Evolutionary conservation across 2,797 vertebrate genomes (phyloP), one percentile per base, ranked within the genome.

Genomic region (Myripristis murdjan): DNA sequence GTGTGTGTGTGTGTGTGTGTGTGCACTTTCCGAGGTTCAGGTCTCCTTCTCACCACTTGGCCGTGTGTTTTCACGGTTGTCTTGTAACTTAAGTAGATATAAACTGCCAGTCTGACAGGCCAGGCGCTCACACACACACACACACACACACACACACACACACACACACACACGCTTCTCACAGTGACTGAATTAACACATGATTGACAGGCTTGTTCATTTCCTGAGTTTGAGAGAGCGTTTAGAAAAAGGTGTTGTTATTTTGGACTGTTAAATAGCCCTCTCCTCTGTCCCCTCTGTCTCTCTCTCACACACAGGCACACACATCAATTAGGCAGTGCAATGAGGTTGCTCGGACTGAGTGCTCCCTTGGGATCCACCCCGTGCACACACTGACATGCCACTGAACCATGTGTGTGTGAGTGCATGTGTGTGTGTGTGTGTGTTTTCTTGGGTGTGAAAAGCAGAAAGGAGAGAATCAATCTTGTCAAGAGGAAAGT

Each of bases 141-240:
- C n/a, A n/a, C n/a, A n/a, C n/a, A n/a, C n/a, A n/a, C n/a, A n/a
- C n/a, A n/a, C n/a, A n/a, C n/a, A n/a, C n/a, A n/a, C n/a, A n/a
- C n/a, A n/a, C n/a, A n/a, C n/a, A n/a, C n/a, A n/a, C n/a, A n/a
- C 62, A 69, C 63, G 75, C 73, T 37, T 47, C 35, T 44, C 39
- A 33, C 49, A 64, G 59, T 70, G 51, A 46, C 66, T 64, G 77
- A 83, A 86, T 84, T 56, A 81, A 75, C 74, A 41, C 62, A 18
- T 84, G 90, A 90, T 52, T 87, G 91, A 83, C 91, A 88, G 80
- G 52, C 64, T 3, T 16, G 75, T 68, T 73, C 28, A 61, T 70
- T 63, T 64, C 66, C 53, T 64, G 26, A 76, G 43, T 73, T 56
- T 73, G 46, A 79, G 53, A 5, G 41, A 8, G 28, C 54, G 73